phyloP scores from a whole-genome alignment of 2,888 invertebrate species.

The Hartigia nigra region DNA sequence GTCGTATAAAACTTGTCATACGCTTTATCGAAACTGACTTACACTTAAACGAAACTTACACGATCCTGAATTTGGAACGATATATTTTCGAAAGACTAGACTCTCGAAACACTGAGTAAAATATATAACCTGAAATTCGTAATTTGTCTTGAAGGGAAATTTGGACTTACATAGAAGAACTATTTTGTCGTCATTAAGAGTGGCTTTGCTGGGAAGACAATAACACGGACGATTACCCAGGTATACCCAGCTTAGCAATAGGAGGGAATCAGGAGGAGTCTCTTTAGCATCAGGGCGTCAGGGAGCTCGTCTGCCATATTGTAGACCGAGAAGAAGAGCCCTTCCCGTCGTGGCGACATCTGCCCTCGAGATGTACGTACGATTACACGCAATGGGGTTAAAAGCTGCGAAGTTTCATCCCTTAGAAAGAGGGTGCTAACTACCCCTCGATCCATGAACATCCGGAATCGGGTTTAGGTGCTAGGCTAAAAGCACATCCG shows the following conservation, averaged over 20 bases:
- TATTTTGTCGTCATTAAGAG: slow-evolving; percentile 42
- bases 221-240: slow-evolving; percentile 49
- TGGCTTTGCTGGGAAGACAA: slow-evolving; percentile 42
- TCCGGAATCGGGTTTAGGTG: no score
- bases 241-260: slow-evolving; percentile 34
- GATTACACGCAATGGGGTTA: neutral
- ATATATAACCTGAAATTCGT: slow-evolving; percentile 31
- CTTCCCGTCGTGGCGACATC: slow-evolving; percentile 8
- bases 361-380: neutral
- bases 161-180: slow-evolving; percentile 40
- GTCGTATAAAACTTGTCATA: no score
- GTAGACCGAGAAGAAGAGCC: neutral
- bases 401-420: neutral
- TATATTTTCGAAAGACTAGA: no score
- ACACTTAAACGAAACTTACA: no score
- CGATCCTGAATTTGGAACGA: no score
- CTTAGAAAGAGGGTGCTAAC: no score
- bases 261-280: slow-evolving; percentile 27
- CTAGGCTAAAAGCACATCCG: no score
- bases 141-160: slow-evolving; percentile 49
- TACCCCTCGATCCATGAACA: no score
- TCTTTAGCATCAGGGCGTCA: slow-evolving; percentile 11
- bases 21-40: no score
- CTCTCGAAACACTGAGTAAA: no score
- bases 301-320: neutral